These are phyloP conservation scores for Ploceus nigricollis DNA, from an alignment of 2,113 vertebrate species.

Conservation along the genomic window DNA sequence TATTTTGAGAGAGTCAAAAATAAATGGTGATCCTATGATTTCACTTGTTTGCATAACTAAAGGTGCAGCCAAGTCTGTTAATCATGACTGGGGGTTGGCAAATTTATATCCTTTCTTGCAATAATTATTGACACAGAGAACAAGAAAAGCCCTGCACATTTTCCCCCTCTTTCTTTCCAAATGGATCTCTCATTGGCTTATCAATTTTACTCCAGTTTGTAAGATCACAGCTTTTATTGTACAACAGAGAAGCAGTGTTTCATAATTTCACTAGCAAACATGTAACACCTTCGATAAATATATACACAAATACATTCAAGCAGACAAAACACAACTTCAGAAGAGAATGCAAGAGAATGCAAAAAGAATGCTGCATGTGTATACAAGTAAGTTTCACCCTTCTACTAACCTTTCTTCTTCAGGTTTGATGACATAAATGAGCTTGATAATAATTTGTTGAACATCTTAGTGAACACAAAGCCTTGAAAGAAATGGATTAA, in stretches of 20 bases:
- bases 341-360: neutral
- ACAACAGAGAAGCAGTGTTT: neutral
- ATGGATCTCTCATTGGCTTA: neutral
- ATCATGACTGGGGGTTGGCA: neutral
- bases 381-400: neutral
- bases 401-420: neutral
- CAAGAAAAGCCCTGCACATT: accelerated
- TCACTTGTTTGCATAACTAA: neutral
- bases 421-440: neutral
- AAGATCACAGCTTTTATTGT: neutral
- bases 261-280: neutral
- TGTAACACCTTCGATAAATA: neutral
- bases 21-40: neutral
- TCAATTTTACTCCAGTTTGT: neutral
- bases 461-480: neutral
- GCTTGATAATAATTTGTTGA: neutral
- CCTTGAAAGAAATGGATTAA: neutral
- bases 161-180: neutral
- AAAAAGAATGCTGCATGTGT: accelerated
- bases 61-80: neutral
- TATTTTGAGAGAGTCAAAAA: neutral
- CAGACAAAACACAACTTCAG: neutral
- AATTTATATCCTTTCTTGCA: neutral
- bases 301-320: neutral
- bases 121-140: neutral